Conservation (phyloP, 2,888 invertebrate genomes). For the Archaeoteleia sp. region DNA sequence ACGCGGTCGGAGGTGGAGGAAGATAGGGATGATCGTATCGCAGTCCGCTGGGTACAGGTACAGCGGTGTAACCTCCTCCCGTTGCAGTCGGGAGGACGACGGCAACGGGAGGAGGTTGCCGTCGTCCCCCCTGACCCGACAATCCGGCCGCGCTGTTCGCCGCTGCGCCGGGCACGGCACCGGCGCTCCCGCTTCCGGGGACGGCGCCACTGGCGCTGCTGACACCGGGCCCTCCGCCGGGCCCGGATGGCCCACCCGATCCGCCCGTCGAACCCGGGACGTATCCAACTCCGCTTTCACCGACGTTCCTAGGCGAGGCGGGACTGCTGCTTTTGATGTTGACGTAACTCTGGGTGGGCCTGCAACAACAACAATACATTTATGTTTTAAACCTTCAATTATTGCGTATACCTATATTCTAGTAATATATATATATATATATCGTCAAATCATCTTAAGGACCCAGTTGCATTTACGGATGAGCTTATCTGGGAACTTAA, state of each 20-base stretch:
- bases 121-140: conserved; percentile 52
- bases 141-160: conserved; percentile 43
- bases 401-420: too few species aligned
- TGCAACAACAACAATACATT: conserved; percentile 57
- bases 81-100: conserved; percentile 66
- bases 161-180: conserved; percentile 45
- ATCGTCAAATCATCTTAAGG: too few species aligned
- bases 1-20: conserved; percentile 70
- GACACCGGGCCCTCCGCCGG: conserved; percentile 35
- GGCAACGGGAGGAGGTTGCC: conserved; percentile 75
- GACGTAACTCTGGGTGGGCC: conserved; percentile 71
- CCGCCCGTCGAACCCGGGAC: conserved; percentile 61
- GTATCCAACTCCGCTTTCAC: conserved; percentile 62
- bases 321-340: conserved; percentile 73
- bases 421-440: too few species aligned
- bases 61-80: conserved; percentile 63
- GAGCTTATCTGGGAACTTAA: too few species aligned
- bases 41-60: conserved; percentile 75
- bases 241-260: conserved; percentile 39
- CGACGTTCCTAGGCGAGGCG: conserved; percentile 71
- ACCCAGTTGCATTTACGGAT: too few species aligned
- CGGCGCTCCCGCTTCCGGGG: conserved; percentile 40
- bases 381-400: too few species aligned
- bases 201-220: conserved; percentile 33
- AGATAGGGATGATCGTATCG: conserved; percentile 72